A percentile compares a stretch with the other conserved stretches of the same genome.
Conservation (phyloP, 2,888 invertebrate genomes). For the Noctuana brunneofusca region DNA sequence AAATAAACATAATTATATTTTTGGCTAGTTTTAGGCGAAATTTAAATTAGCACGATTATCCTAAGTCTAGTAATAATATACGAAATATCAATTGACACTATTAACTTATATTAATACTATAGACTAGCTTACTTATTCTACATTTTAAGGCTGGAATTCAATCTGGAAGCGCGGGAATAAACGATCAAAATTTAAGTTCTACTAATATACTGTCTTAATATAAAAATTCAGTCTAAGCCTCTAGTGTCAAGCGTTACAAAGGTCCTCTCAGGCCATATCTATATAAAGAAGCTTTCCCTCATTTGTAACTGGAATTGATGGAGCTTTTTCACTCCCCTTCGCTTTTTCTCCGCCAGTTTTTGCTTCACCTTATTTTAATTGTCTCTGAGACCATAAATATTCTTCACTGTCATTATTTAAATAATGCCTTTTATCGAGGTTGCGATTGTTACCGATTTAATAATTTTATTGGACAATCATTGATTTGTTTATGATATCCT, state of each 20-base stretch:
- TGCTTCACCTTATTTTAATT: constrained; percentile 68
- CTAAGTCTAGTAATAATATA: too few species aligned
- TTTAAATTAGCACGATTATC: too few species aligned
- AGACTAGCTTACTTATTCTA: too few species aligned
- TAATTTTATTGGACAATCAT: constrained; percentile 17
- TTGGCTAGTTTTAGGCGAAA: too few species aligned
- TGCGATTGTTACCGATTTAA: constrained; percentile 5
- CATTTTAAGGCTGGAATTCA: too few species aligned
- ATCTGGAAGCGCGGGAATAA: too few species aligned
- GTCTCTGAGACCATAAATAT: constrained; percentile 50
- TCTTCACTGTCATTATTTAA: constrained; percentile 35
- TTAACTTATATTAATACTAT: too few species aligned
- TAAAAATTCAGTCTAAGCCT: constrained; percentile 1
- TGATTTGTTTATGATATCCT: constrained; percentile 18
- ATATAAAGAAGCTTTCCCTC: constrained; percentile 45
- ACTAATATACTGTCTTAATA: neutral
- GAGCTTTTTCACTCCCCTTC: constrained; percentile 68
- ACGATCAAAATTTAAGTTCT: neutral
- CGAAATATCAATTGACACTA: too few species aligned
- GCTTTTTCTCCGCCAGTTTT: constrained; percentile 71
- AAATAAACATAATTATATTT: too few species aligned
- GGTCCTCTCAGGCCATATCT: constrained; percentile 17
- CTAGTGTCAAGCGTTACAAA: constrained; percentile 15
- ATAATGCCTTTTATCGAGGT: constrained; percentile 19
- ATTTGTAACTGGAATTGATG: constrained; percentile 76